Percentiles rank a stretch among this genome's conserved stretches.
Evolutionary conservation across 2,888 invertebrate species (phyloP).

Genomic region (Torymus aiolomorphi): DNA sequence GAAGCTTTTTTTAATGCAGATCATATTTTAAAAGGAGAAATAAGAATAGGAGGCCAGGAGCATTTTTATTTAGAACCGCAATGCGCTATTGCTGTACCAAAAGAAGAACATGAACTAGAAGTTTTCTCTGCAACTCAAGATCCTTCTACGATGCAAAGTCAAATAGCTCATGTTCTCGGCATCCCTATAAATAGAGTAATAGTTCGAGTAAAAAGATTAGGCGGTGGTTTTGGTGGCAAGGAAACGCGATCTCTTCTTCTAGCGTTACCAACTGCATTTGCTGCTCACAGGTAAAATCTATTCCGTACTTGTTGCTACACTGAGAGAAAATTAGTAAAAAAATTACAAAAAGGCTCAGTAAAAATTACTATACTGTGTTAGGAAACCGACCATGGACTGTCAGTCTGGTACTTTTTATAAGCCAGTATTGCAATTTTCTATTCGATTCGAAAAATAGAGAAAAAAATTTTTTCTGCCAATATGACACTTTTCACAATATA

Average conservation of each 20-base stretch:
- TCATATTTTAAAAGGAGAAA: constrained; percentile 84
- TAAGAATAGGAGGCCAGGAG: constrained; percentile 92
- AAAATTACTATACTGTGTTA: no score
- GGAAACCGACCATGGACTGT: no score
- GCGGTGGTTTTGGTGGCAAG: constrained; percentile 97
- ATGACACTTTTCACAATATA: no score
- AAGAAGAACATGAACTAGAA: constrained; percentile 87
- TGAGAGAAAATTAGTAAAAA: no score
- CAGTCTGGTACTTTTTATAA: no score
- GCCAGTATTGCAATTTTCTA: no score
- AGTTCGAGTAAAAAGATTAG: constrained; percentile 88
- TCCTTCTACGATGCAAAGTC: constrained; percentile 84
- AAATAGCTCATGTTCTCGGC: constrained; percentile 82
- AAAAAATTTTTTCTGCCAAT: no score
- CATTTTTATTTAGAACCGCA: constrained; percentile 96
- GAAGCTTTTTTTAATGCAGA: constrained; percentile 81
- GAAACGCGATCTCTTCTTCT: constrained; percentile 84
- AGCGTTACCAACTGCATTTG: constrained; percentile 85
- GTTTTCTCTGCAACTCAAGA: constrained; percentile 89
- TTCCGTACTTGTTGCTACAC: not conserved
- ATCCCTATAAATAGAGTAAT: constrained; percentile 85
- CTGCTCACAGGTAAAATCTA: constrained; percentile 80
- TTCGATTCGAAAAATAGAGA: no score
- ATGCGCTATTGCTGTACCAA: constrained; percentile 82
- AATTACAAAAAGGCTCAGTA: no score